Conservation (phyloP, 2,888 invertebrate species). For the Ischnura elegans region DNA sequence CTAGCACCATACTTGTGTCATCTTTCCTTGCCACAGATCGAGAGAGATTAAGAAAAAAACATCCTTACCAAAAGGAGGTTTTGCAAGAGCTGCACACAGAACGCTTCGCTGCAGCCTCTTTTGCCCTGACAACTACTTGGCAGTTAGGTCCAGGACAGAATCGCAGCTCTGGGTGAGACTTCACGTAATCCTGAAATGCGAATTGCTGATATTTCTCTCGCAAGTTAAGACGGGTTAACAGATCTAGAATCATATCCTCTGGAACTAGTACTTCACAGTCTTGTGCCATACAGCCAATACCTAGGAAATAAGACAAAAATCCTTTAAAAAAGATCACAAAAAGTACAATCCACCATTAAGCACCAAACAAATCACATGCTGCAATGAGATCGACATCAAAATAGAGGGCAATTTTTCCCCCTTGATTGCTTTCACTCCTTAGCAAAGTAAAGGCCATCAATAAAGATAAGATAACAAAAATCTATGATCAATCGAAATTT, state of each 20-base stretch:
- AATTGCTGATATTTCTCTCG: conserved; percentile 97
- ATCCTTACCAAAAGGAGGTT: conserved; percentile 90
- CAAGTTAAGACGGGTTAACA: conserved; percentile 89
- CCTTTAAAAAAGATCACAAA: no score
- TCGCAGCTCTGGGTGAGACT: conserved; percentile 92
- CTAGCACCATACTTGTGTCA: no score
- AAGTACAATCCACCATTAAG: no score
- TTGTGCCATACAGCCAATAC: conserved; percentile 98
- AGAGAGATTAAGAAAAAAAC: not conserved
- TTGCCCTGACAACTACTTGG: conserved; percentile 91
- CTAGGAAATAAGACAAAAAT: conserved; percentile 78
- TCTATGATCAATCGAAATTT: no score
- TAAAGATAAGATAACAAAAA: no score
- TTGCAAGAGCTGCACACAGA: conserved; percentile 94
- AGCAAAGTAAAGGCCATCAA: no score
- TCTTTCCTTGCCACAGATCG: no score
- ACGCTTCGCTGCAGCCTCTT: conserved; percentile 89
- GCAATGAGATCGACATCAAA: no score
- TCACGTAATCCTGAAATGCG: conserved; percentile 97
- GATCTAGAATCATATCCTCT: conserved; percentile 95
- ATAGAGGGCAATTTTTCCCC: no score
- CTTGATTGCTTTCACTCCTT: no score
- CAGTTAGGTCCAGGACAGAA: conserved; percentile 99
- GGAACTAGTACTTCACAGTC: conserved; percentile 97
- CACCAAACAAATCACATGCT: no score